Conservation (phyloP, 2,888 invertebrate species). For the Microctonus brassicae region DNA sequence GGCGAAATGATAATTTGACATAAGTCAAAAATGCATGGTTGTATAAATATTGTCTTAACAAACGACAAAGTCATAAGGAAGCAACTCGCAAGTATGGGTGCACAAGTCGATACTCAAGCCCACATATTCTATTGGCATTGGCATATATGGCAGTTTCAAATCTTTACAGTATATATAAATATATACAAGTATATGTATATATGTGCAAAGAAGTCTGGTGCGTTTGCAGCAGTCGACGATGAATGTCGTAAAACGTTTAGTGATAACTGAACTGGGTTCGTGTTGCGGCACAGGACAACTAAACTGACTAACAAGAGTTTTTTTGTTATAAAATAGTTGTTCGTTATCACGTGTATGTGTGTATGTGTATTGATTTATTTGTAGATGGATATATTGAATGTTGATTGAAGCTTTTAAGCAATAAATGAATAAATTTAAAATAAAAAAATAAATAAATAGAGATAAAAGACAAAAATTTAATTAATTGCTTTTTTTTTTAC, state of each 20-base stretch:
- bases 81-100: background rate
- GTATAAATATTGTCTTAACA: slow-evolving; percentile 28
- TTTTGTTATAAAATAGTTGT: slow-evolving; percentile 52
- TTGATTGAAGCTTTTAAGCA: too few relatives aligned
- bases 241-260: slow-evolving; percentile 46
- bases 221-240: slow-evolving; percentile 26
- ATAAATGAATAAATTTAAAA: slow-evolving; percentile 22
- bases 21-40: slow-evolving; percentile 23
- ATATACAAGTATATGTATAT: background rate
- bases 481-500: slow-evolving; percentile 55
- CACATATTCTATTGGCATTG: slow-evolving; percentile 3
- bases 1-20: slow-evolving; percentile 21
- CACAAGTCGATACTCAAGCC: slow-evolving; percentile 1
- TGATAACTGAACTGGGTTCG: slow-evolving; percentile 46
- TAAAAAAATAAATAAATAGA: background rate
- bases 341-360: slow-evolving; percentile 46
- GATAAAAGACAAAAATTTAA: slow-evolving; percentile 43
- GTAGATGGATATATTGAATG: too few relatives aligned
- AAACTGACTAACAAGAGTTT: slow-evolving; percentile 47
- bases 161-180: background rate
- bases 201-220: slow-evolving; percentile 3
- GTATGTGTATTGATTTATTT: too few relatives aligned
- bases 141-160: background rate
- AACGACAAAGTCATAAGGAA: slow-evolving; percentile 19
- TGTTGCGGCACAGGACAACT: slow-evolving; percentile 20